These are phyloP conservation scores for Bungarus multicinctus DNA, from an alignment of 2,113 vertebrate species.

Conservation along the genomic window DNA sequence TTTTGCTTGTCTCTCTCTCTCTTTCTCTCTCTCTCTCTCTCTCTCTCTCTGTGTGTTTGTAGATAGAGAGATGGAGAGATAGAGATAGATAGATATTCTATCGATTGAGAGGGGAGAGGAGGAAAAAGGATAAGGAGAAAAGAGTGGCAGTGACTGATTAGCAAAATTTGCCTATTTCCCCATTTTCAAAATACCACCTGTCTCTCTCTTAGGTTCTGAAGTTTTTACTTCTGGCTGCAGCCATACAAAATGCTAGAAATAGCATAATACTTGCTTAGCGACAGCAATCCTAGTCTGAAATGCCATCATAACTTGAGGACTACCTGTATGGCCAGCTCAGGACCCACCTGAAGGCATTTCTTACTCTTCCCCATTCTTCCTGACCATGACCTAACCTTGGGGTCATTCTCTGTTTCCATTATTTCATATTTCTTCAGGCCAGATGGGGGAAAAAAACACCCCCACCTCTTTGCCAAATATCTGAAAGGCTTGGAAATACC, in stretches of 20 bases:
- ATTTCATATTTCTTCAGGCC: neutral
- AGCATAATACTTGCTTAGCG: too few relatives aligned
- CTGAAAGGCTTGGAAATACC: neutral
- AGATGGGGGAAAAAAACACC: too few relatives aligned
- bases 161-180: neutral
- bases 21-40: too few relatives aligned
- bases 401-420: neutral
- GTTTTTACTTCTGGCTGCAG: neutral
- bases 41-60: neutral
- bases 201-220: neutral
- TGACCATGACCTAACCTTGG: neutral
- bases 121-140: too few relatives aligned
- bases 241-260: neutral
- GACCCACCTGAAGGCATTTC: neutral
- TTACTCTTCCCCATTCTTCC: neutral
- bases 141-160: too few relatives aligned
- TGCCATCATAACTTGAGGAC: too few relatives aligned
- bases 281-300: too few relatives aligned
- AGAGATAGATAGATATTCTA: too few relatives aligned
- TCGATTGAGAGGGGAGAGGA: too few relatives aligned
- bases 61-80: too few relatives aligned
- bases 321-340: neutral
- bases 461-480: neutral
- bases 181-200: neutral
- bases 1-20: too few relatives aligned